A percentile compares a stretch with the other conserved stretches of the same genome.
Conservation (phyloP, 1,140 invertebrate genomes). For the Drosophila sulfurigaster region DNA sequence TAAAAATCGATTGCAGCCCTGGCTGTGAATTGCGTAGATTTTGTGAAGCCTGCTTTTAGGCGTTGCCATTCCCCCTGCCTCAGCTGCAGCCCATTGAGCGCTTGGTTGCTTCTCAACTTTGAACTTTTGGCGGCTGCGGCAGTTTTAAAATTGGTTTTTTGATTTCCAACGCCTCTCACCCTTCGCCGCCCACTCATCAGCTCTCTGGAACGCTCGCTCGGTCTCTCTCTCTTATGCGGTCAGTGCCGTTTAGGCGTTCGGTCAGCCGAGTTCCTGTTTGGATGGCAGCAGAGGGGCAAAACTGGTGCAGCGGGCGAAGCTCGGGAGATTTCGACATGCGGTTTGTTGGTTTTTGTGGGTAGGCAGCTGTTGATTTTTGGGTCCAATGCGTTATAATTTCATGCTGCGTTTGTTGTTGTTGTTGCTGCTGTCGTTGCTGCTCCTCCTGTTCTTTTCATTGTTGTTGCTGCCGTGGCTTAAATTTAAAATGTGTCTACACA, state of each 20-base stretch:
- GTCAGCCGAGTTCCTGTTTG: constrained; percentile 68
- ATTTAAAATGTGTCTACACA: constrained; percentile 78
- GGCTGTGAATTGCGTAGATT: constrained; percentile 23
- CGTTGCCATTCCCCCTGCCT: constrained; percentile 4
- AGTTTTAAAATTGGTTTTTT: constrained; percentile 79
- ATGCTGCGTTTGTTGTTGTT: constrained; percentile 42
- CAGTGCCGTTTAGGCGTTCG: constrained; percentile 76
- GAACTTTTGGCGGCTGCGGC: constrained; percentile 72
- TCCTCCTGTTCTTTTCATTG: constrained; percentile 5
- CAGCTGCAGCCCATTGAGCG: constrained; percentile 30
- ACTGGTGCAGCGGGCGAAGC: constrained; percentile 30
- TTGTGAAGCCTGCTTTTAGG: constrained; percentile 41
- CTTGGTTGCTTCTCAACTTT: constrained; percentile 70
- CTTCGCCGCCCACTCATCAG: not conserved
- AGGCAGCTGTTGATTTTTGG: constrained; percentile 80
- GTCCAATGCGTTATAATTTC: constrained; percentile 81
- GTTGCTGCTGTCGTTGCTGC: constrained; percentile 2
- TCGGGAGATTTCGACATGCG: constrained; percentile 60
- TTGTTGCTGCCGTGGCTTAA: constrained; percentile 54
- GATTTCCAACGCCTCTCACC: constrained; percentile 42
- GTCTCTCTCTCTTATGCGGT: constrained; percentile 65
- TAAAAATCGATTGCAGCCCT: constrained; percentile 16
- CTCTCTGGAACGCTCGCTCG: not conserved
- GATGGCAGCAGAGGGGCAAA: constrained; percentile 9
- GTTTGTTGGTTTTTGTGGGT: constrained; percentile 78